phyloP scores from a whole-genome alignment of 2,797 vertebrate species.

The Cynodonichthys magdalenae region DNA sequence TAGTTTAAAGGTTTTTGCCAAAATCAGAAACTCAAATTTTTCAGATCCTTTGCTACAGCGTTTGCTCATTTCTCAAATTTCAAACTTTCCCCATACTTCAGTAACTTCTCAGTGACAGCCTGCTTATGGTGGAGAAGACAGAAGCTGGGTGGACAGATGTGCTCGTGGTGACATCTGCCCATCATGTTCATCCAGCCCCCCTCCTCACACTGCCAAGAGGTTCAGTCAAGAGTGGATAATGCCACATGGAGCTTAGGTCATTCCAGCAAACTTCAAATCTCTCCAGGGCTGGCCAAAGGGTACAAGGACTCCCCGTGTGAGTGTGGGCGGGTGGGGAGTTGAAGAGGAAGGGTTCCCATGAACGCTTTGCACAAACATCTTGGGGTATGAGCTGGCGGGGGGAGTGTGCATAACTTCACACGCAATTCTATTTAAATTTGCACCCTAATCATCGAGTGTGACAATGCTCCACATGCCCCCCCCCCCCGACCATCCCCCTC shows the following conservation, averaged over 20 bases:
- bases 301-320: neutral
- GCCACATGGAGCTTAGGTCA: constrained; percentile 16
- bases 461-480: constrained; percentile 42
- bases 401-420: constrained; percentile 10
- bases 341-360: neutral
- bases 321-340: neutral
- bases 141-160: constrained; percentile 2
- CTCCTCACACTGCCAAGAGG: constrained; percentile 19
- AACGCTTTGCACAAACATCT: constrained; percentile 26
- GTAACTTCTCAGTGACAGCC: neutral
- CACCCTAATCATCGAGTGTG: constrained; percentile 44
- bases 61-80: too few species aligned
- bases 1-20: too few species aligned
- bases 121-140: neutral
- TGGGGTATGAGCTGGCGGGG: constrained; percentile 21
- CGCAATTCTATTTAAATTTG: constrained; percentile 28
- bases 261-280: constrained; percentile 21
- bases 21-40: too few species aligned
- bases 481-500: neutral
- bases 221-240: constrained; percentile 41
- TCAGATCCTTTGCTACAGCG: too few species aligned
- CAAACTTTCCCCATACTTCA: neutral
- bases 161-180: constrained; percentile 25
- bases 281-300: constrained; percentile 18
- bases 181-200: constrained; percentile 37